Base-by-base conservation (phyloP, 2,888 invertebrate species). In the Deilephila porcellus region DNA sequence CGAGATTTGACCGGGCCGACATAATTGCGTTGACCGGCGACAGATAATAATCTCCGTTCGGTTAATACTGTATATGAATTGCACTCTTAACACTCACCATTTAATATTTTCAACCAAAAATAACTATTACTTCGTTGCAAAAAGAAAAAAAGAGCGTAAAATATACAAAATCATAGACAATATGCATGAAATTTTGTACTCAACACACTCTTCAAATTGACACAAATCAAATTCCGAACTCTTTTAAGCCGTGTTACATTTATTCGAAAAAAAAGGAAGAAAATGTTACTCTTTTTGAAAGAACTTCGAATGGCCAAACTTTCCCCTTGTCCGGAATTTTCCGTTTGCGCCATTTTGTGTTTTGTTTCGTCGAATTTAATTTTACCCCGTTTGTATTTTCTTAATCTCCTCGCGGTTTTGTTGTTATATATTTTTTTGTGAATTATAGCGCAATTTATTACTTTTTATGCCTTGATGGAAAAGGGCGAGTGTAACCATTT, bases 301-400 rank as follows among this genome's bases (percentile, higher is more conserved):
- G 34, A 67, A 67, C 34, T 45, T 45, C 34, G 45, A 67, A 67
- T 67, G 64, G 67, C 45, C 25, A 52, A 67, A 67, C 45, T 67
- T 67, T 67, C 29, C 45, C 17, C 25, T 20, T 20, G 64, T 25
- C 56, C 17, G 67, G 34, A 67, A 25, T 52, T 25, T 67, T 67
- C 52, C 45, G 25, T 67, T 67, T 67, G 63, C 37, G 34, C 29
- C 59, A 64, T 73, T 67, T 67, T 67, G 11, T 59, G 59, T 73
- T 67, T 67, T 73, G 72, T 73, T 73, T 67, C 29, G 60, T 71
- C 56, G 8, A 52, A 71, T 71, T 62, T 29, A 73, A 73, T 73
- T 73, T 67, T 25, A 37, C 72, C 25, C 72, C 25, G 37, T 67
- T 71, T 67, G 53, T 56, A 53, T 73, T 67, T 67, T 59, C 45